Evolutionary conservation across 2,113 vertebrate genomes (phyloP).

Genomic region (Calyptomena viridis): DNA sequence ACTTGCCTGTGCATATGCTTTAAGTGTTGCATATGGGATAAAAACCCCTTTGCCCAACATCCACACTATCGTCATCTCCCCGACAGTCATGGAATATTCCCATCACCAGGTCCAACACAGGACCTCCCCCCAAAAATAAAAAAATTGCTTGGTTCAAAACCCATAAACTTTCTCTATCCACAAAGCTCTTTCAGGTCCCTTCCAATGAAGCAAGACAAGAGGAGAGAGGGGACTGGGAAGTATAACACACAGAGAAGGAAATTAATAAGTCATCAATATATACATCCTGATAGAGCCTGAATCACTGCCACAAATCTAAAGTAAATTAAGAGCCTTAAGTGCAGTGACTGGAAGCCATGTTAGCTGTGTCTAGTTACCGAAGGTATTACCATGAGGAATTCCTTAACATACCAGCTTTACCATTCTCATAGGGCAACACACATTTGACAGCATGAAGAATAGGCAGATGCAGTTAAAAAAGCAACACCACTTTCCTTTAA

Average conservation of each 20-base stretch:
- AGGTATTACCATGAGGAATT: neutral
- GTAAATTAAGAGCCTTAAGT: conserved; percentile 18
- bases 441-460: neutral
- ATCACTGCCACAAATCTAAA: conserved; percentile 9
- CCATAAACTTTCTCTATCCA: neutral
- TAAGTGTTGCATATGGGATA: neutral
- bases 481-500: neutral
- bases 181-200: neutral
- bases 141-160: neutral
- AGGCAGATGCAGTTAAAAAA: neutral
- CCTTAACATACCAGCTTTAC: neutral
- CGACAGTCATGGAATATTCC: neutral
- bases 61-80: rapidly evolving
- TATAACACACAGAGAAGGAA: neutral
- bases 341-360: conserved; percentile 48
- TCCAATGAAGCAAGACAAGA: neutral
- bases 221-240: neutral
- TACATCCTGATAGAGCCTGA: neutral
- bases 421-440: neutral
- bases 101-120: neutral
- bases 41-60: neutral
- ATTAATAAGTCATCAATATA: conserved; percentile 40
- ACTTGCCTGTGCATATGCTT: neutral
- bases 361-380: conserved; percentile 12
- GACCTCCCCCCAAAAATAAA: neutral